Conservation (phyloP, 2,888 invertebrate genomes). For the Willowsia nigromaculata region DNA sequence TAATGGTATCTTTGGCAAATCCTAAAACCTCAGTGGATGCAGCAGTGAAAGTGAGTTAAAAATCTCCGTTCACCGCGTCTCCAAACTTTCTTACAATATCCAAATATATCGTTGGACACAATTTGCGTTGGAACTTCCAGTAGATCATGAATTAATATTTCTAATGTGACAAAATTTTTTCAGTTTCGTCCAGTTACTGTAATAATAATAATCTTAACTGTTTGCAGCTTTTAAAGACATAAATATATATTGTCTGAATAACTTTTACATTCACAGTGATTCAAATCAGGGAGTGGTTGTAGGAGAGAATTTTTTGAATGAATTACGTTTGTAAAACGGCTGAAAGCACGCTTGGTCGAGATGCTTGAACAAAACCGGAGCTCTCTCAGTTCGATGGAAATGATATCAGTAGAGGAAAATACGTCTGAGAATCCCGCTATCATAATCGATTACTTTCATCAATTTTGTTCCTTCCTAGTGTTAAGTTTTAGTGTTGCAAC, state of each 20-base stretch:
- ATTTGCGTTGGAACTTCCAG: conserved; percentile 85
- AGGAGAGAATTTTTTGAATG: conserved; percentile 88
- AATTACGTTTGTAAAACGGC: conserved; percentile 85
- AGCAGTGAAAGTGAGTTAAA: conserved; percentile 84
- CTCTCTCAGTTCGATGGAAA: conserved; percentile 38
- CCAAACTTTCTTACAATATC: conserved; percentile 81
- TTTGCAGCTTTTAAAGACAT: no score
- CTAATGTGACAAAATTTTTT: conserved; percentile 90
- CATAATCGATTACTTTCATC: conserved; percentile 43
- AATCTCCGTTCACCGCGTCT: conserved; percentile 83
- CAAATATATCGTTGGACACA: conserved; percentile 89
- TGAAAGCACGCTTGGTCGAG: conserved; percentile 86
- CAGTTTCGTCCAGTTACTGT: no score
- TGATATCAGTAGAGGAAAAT: conserved; percentile 57
- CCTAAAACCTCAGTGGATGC: conserved; percentile 84
- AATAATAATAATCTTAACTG: no score
- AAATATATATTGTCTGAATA: no score
- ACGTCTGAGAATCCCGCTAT: conserved; percentile 73
- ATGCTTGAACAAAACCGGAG: conserved; percentile 79
- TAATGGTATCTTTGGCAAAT: conserved; percentile 83
- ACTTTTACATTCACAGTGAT: no score
- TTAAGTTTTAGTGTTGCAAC: conserved; percentile 83
- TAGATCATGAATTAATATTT: conserved; percentile 86
- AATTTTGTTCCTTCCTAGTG: not conserved
- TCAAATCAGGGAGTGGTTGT: conserved; percentile 83